A percentile compares a stretch with the other conserved stretches of the same genome.
phyloP scores from a whole-genome alignment of 2,888 invertebrate genomes.

The Andrena minutula region DNA sequence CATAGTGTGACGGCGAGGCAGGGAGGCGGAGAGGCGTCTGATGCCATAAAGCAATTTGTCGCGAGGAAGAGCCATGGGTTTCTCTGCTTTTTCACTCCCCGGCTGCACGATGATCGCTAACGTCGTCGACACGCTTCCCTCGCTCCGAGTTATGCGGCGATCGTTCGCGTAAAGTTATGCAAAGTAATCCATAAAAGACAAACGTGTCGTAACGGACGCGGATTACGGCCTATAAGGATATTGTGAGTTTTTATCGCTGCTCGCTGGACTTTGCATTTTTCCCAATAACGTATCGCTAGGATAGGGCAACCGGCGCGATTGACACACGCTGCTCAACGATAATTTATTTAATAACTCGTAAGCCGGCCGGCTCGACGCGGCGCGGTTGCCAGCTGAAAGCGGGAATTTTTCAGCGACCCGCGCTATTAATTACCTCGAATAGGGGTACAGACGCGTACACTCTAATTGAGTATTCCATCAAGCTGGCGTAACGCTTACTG shows the following conservation, averaged over 20 bases:
- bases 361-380: conserved; percentile 22
- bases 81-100: not conserved
- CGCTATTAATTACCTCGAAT: conserved; percentile 69
- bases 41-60: conserved; percentile 69
- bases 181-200: conserved; percentile 42
- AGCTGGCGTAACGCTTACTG: conserved; percentile 48
- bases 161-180: conserved; percentile 31
- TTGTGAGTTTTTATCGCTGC: conserved; percentile 17
- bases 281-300: not conserved
- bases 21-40: conserved; percentile 2
- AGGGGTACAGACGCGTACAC: conserved; percentile 59
- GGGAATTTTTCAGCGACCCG: conserved; percentile 43
- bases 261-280: conserved; percentile 4
- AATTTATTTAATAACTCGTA: conserved; percentile 59
- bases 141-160: not conserved
- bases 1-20: conserved; percentile 44
- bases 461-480: conserved; percentile 69
- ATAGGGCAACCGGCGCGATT: not conserved
- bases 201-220: conserved; percentile 55
- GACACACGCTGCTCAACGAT: conserved; percentile 9
- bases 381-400: conserved; percentile 49
- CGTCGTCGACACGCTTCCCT: not conserved
- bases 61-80: conserved; percentile 15
- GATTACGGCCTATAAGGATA: conserved; percentile 24
- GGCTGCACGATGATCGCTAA: not conserved